Conservation (phyloP, 2,797 vertebrate genomes). For the Catharus ustulatus region DNA sequence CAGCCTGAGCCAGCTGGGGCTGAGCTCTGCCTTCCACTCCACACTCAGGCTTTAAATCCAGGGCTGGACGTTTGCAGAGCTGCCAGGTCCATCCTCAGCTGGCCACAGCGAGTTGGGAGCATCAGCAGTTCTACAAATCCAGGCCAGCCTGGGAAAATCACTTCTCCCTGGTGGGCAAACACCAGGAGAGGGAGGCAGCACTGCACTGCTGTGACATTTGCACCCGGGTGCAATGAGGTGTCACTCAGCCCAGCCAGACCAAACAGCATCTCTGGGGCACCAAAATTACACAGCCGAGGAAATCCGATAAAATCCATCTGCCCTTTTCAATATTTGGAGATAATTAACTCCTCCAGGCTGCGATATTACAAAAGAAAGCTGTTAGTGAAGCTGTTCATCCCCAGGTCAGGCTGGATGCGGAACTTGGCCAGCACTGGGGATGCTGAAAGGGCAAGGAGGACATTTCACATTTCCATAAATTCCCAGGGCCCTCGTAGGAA, state of each 20-base stretch:
- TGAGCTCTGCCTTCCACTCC: neutral
- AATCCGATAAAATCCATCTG: slow-evolving; percentile 57
- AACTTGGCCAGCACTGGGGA: neutral
- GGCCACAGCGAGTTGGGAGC: accelerated
- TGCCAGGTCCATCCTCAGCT: accelerated
- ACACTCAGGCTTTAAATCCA: neutral
- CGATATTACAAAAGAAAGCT: slow-evolving; percentile 58
- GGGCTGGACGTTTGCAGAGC: neutral
- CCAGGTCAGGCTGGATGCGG: neutral
- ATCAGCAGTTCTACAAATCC: neutral
- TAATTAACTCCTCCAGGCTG: slow-evolving; percentile 63
- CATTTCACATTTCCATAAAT: neutral
- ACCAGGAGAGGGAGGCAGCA: neutral
- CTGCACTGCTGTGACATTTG: slow-evolving; percentile 29
- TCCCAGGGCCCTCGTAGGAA: neutral
- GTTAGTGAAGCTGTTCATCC: slow-evolving; percentile 57
- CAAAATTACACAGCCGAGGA: slow-evolving; percentile 52
- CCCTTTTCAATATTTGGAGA: slow-evolving; percentile 68
- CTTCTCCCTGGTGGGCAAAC: neutral
- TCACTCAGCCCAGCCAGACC: slow-evolving; percentile 38
- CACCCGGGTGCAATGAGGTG: neutral
- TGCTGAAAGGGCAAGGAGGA: neutral
- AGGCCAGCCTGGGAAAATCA: neutral
- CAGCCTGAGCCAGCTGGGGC: neutral
- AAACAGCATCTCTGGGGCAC: slow-evolving; percentile 51